Evolutionary conservation across 2,797 vertebrate genomes (phyloP).

Genomic region (Sebastes nivosus): DNA sequence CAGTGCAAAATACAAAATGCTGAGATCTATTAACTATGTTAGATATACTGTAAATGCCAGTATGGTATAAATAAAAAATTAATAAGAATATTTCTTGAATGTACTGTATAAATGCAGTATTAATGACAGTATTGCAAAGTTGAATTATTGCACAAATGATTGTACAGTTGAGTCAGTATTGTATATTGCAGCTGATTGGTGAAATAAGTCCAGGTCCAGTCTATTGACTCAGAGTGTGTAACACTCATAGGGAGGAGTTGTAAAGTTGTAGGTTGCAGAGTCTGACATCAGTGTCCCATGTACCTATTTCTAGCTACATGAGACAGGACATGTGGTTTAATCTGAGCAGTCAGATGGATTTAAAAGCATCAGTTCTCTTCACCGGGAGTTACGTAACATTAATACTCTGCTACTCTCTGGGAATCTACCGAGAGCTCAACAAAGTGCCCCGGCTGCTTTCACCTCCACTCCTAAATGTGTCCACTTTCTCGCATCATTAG

Average conservation of each 20-base stretch:
- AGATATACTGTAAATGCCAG: too few relatives aligned
- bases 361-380: conserved; percentile 25
- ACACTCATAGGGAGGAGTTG: too few relatives aligned
- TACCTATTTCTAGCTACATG: conserved; percentile 44
- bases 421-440: not conserved
- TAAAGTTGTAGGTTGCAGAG: conserved; percentile 1
- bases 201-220: too few relatives aligned
- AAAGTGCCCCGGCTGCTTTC: conserved; percentile 8
- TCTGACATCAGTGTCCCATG: conserved; percentile 35
- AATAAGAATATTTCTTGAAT: too few relatives aligned
- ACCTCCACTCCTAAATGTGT: not conserved
- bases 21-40: too few relatives aligned
- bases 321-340: conserved; percentile 49
- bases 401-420: conserved; percentile 32
- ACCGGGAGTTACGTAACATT: conserved; percentile 52
- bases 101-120: too few relatives aligned
- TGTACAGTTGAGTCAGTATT: too few relatives aligned
- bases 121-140: too few relatives aligned
- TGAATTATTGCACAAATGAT: too few relatives aligned
- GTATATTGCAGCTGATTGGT: too few relatives aligned
- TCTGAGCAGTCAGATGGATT: conserved; percentile 55
- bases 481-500: conserved; percentile 14
- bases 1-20: too few relatives aligned
- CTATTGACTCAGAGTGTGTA: too few relatives aligned
- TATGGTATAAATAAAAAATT: rapidly evolving